Conservation (phyloP, 2,888 invertebrate genomes). For the Apotomis capreana region DNA sequence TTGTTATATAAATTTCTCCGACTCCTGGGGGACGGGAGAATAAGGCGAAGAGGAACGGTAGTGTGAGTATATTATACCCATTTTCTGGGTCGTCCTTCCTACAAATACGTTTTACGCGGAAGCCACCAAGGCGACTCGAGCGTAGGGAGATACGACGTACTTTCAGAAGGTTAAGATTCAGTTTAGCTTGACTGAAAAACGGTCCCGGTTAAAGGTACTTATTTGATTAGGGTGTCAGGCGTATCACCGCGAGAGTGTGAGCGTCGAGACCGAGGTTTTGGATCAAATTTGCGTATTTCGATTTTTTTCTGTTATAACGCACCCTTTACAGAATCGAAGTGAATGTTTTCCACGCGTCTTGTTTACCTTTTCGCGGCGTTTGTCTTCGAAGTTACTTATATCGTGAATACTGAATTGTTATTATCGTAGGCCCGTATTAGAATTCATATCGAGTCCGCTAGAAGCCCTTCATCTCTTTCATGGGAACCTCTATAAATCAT, state of each 20-base stretch:
- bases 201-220: conserved; percentile 81
- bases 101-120: conserved; percentile 84
- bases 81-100: conserved; percentile 84
- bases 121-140: conserved; percentile 67
- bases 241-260: conserved; percentile 82
- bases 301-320: conserved; percentile 67
- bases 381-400: conserved; percentile 23
- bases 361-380: conserved; percentile 23
- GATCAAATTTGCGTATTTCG: conserved; percentile 81
- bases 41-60: conserved; percentile 76
- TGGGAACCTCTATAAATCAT: conserved; percentile 75
- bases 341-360: conserved; percentile 53
- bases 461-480: conserved; percentile 73
- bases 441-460: conserved; percentile 72
- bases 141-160: conserved; percentile 58
- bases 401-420: conserved; percentile 48
- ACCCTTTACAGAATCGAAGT: conserved; percentile 60
- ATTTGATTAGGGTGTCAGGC: conserved; percentile 84
- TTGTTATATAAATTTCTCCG: conserved; percentile 83
- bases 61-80: conserved; percentile 84
- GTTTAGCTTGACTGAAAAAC: conserved; percentile 49
- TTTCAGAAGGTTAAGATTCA: conserved; percentile 49
- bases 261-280: conserved; percentile 77
- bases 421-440: conserved; percentile 66
- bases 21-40: conserved; percentile 80